A percentile compares a stretch with the other conserved stretches of the same genome.
phyloP scores from a whole-genome alignment of 2,113 vertebrate genomes.

The Plecturocebus donacophilus region DNA sequence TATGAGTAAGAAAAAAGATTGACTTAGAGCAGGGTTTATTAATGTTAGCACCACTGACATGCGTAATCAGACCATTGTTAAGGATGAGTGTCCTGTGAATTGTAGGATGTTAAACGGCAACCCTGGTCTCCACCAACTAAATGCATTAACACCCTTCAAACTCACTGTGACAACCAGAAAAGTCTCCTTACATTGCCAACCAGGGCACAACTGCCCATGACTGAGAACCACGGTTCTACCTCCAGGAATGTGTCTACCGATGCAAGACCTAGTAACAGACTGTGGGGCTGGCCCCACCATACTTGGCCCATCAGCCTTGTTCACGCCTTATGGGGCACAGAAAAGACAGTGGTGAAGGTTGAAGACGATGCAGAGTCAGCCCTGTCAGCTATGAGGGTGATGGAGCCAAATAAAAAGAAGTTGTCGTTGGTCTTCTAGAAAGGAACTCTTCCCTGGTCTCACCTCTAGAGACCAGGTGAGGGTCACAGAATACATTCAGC shows the following conservation, averaged over 20 bases:
- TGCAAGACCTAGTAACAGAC: too few relatives aligned
- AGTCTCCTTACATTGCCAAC: neutral
- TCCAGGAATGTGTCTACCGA: too few relatives aligned
- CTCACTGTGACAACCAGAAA: neutral
- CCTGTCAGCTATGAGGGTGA: neutral
- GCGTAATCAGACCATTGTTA: neutral
- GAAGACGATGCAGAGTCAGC: neutral
- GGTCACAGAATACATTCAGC: too few relatives aligned
- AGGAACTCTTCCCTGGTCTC: too few relatives aligned
- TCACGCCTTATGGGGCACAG: neutral
- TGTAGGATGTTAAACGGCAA: neutral
- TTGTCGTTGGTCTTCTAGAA: neutral
- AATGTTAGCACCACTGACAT: neutral
- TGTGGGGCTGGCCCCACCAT: neutral
- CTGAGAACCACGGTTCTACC: neutral
- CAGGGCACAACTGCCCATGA: neutral
- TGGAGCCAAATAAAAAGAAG: neutral
- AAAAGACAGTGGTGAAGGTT: neutral
- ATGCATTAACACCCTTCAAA: neutral
- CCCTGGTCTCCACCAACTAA: neutral
- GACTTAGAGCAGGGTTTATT: neutral
- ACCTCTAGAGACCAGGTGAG: fast-evolving
- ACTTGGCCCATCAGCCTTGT: neutral
- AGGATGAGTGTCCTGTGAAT: neutral
- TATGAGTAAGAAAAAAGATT: neutral